Percentiles rank a stretch among this genome's conserved stretches.
Conservation (phyloP, 2,113 vertebrate genomes). For the Fregata magnificens region DNA sequence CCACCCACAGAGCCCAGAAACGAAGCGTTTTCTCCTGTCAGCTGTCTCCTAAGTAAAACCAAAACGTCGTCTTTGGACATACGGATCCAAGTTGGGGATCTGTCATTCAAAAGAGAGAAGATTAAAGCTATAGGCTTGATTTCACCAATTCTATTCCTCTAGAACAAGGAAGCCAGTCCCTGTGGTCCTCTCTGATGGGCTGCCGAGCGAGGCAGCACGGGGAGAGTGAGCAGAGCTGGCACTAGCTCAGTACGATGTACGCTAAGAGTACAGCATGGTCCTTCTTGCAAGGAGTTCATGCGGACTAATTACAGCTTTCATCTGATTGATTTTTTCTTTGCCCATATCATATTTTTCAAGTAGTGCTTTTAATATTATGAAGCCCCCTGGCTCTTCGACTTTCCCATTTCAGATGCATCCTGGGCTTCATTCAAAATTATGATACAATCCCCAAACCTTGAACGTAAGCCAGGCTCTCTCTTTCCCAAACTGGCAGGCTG, state of each 20-base stretch:
- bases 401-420: background rate
- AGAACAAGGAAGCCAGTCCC: background rate
- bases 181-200: background rate
- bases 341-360: background rate
- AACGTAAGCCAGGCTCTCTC: background rate
- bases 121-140: background rate
- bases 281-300: background rate
- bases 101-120: background rate
- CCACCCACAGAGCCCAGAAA: background rate
- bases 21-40: background rate
- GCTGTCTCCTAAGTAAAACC: background rate
- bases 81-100: background rate
- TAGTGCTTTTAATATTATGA: background rate
- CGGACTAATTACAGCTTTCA: background rate
- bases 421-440: background rate
- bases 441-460: conserved; percentile 2
- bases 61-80: background rate
- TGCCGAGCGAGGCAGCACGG: fast-evolving
- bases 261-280: background rate
- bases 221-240: background rate
- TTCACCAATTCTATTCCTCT: background rate
- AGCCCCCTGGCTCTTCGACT: background rate
- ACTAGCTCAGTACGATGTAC: background rate
- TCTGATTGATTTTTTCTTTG: background rate
- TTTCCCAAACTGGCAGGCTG: conserved; percentile 38